A percentile compares a stretch with the other conserved stretches of the same genome.
phyloP scores from a whole-genome alignment of 2,113 vertebrate species.

The Catharus fuscescens region DNA sequence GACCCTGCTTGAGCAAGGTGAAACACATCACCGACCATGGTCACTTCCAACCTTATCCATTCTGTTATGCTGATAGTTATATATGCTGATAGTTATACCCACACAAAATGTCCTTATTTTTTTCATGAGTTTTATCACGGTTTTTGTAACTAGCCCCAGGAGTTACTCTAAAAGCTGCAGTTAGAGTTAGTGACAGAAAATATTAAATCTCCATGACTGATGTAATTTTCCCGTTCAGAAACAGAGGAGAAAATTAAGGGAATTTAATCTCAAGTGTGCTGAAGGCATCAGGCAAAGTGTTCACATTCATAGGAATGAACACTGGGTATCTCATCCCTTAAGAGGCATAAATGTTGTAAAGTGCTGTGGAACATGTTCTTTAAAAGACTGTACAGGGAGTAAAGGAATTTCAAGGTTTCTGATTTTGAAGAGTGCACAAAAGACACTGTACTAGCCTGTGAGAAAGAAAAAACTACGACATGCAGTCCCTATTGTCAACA shows the following conservation, averaged over 20 bases:
- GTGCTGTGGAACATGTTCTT: background rate
- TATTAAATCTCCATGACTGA: background rate
- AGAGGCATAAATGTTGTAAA: background rate
- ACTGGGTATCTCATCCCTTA: background rate
- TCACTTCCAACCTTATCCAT: background rate
- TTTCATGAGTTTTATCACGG: background rate
- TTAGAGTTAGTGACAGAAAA: background rate
- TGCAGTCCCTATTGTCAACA: background rate
- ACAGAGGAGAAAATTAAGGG: background rate
- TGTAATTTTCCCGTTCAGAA: background rate
- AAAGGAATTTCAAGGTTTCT: background rate
- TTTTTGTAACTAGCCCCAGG: background rate
- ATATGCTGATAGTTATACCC: background rate
- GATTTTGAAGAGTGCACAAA: background rate
- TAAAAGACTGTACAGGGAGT: background rate
- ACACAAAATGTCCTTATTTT: background rate
- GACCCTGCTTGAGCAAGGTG: background rate
- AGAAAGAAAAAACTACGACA: accelerated
- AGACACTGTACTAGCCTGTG: background rate
- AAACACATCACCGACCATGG: background rate
- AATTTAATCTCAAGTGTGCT: background rate
- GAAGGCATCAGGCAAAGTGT: background rate
- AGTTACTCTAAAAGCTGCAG: background rate
- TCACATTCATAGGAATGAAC: background rate
- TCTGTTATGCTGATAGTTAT: background rate